A percentile compares a stretch with the other conserved stretches of the same genome.
These are phyloP conservation scores for Drosophila ercepeae DNA, from an alignment of 1,140 invertebrate species.

Conservation along the genomic window DNA sequence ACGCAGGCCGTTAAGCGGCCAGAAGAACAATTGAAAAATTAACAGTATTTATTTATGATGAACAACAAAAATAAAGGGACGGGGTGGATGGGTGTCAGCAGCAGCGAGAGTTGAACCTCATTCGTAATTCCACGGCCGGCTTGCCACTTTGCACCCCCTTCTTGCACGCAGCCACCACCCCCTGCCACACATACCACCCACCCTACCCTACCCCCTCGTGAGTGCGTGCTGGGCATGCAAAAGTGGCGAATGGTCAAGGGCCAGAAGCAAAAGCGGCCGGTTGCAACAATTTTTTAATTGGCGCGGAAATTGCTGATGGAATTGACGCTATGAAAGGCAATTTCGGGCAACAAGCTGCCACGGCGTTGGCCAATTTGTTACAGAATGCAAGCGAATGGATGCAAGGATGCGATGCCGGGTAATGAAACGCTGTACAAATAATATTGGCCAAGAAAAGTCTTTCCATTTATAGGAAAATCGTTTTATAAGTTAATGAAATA, in stretches of 20 bases:
- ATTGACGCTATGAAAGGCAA: slow-evolving; percentile 68
- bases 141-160: neutral
- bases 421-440: neutral
- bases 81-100: neutral
- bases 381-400: slow-evolving; percentile 25
- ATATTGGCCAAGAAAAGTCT: neutral
- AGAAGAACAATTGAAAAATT: slow-evolving; percentile 75
- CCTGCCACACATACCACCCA: neutral
- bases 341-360: slow-evolving; percentile 43
- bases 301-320: slow-evolving; percentile 72
- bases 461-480: neutral
- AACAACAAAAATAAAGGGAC: slow-evolving; percentile 31
- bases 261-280: slow-evolving; percentile 37
- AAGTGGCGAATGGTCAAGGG: slow-evolving; percentile 50
- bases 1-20: slow-evolving; percentile 60
- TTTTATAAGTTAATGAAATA: neutral
- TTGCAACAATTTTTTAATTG: slow-evolving; percentile 75
- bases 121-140: slow-evolving; percentile 19
- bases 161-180: neutral
- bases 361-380: slow-evolving; percentile 44
- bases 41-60: slow-evolving; percentile 81
- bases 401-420: neutral
- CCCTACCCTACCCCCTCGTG: neutral
- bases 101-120: neutral
- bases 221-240: slow-evolving; percentile 68